Base-by-base conservation (phyloP, 1,140 invertebrate genomes). In the Hestina assimilis region DNA sequence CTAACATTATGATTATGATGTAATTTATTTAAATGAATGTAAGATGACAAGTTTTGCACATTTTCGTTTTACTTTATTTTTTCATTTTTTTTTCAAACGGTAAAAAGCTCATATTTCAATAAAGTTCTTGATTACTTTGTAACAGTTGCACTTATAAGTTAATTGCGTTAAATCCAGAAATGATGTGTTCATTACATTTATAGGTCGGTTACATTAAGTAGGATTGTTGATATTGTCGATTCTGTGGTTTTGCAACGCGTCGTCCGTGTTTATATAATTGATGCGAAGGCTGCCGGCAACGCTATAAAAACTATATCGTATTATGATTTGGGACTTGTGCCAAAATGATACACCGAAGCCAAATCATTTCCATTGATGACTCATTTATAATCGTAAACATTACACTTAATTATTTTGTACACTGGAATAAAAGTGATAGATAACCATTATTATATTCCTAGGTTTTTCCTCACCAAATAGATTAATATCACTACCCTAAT, bases 361-460 rank as follows among this genome's bases (percentile, higher is more conserved):
- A 47, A 42, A 56, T 51, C 43, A 56, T 52, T 52, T 56, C 31
- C 38, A 47, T 47, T 50, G 28, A 59, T 54, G 62, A 56, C 40
- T 59, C 62, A 55, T 46, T 59, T 50, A n/a, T 24, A 19, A 48
- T 55, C 26, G 62, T 59, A 59, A 59, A 64, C 45, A 55, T 31
- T 43, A 33, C 17, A 29, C 12, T 47, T 28, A 42, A 48, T 54
- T 48, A 45, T 19, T 51, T 20, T 12, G 38, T 35, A 23, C 20
- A 6, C 8, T 7, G 19, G 20, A 19, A 35, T 21, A 4, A 20
- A 42, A 42, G n/a, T 41, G 5, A 41, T 41, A 19, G 4, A 17
- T 3, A 4, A 8, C 7, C 24, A 11, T 23, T 42, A 33, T 12
- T 12, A 14, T 33, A 33, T 33, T 14, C 14, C n/a, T 31, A 1